phyloP scores from a whole-genome alignment of 64 coral and sea anemone species.

The Orbicella faveolata region DNA sequence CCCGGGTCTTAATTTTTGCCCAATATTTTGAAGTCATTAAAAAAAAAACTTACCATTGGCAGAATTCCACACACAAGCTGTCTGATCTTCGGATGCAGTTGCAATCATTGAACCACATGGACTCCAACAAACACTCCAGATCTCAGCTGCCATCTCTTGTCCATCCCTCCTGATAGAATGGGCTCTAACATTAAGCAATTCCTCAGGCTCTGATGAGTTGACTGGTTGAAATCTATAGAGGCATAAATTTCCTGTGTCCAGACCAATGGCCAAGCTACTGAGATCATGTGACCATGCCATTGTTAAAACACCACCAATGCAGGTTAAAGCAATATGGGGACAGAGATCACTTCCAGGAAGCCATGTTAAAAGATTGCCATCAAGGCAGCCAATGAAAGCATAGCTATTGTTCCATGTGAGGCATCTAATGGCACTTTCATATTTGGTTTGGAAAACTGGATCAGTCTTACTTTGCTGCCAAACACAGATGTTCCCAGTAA shows the following conservation, averaged over 20 bases:
- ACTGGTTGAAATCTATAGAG: conserved; percentile 48
- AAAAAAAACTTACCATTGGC: conserved; percentile 43
- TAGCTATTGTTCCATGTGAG: conserved; percentile 69
- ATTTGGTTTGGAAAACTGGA: conserved; percentile 37
- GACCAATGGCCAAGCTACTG: conserved; percentile 73
- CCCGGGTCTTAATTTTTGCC: not conserved
- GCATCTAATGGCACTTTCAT: conserved; percentile 65
- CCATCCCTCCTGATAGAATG: conserved; percentile 51
- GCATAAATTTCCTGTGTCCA: conserved; percentile 74
- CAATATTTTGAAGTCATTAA: too few species aligned
- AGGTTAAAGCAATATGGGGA: conserved; percentile 37
- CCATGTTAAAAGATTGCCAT: conserved; percentile 76
- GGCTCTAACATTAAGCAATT: conserved; percentile 68
- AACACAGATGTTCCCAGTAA: conserved; percentile 81
- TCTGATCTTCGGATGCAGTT: conserved; percentile 92
- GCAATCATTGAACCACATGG: conserved; percentile 86
- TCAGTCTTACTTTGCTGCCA: conserved; percentile 65
- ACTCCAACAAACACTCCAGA: conserved; percentile 97
- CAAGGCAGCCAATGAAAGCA: conserved; percentile 70
- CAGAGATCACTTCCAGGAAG: conserved; percentile 12
- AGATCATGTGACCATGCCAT: conserved; percentile 70
- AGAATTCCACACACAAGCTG: conserved; percentile 76
- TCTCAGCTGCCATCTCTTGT: conserved; percentile 47
- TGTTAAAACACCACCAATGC: conserved; percentile 64
- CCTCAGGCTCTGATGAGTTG: conserved; percentile 28